Base-by-base conservation (phyloP, 2,113 vertebrate genomes). In the Canis aureus region DNA sequence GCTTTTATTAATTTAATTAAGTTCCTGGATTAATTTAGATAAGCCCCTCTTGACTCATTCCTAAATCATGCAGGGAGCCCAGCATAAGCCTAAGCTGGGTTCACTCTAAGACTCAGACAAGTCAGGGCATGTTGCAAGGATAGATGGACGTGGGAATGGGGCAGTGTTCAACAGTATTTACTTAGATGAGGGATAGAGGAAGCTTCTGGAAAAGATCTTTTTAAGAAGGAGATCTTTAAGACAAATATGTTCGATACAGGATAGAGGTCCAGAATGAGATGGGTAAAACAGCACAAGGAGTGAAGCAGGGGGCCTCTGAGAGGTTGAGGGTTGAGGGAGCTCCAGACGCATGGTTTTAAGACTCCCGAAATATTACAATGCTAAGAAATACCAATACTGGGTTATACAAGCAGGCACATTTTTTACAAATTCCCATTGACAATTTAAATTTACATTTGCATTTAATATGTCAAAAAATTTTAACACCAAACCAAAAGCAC, bases 1-100 rank as follows among this genome's bases (percentile, higher is more conserved):
- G 23, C 64, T 81, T 64, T 69, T 67, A 43, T 85, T 91, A 15
- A 29, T 81, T 91, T 95, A 88, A 89, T 86, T 89, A 91, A 97
- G 53, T n/a, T 79, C 13, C 59, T 16, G 89, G 73, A 93, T 97
- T 94, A 93, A 85, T 83, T 55, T 71, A 82, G 84, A 11, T 93
- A 86, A 95, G 19, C 32, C 55, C 17, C 16, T 67, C 35, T 38
- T 51, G 67, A n/a, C 67, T 71, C 64, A 82, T 81, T 91, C 66
- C 35, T 85, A 25, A 20, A 51, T 29, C 53, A 32, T 6, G 11
- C 57, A 60, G 81, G 64, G 25, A 81, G 25, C 76, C 11, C 91
- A 85, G 69, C 64, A 3, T 0, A 12, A 80, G 35, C 13, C 67
- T 80, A 90, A 96, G 53, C 43, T 43, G 59, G n/a, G 27, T 73